Percentiles rank a stretch among this genome's conserved stretches.
Conservation (phyloP, 2,797 vertebrate species). For the Microcaecilia unicolor region DNA sequence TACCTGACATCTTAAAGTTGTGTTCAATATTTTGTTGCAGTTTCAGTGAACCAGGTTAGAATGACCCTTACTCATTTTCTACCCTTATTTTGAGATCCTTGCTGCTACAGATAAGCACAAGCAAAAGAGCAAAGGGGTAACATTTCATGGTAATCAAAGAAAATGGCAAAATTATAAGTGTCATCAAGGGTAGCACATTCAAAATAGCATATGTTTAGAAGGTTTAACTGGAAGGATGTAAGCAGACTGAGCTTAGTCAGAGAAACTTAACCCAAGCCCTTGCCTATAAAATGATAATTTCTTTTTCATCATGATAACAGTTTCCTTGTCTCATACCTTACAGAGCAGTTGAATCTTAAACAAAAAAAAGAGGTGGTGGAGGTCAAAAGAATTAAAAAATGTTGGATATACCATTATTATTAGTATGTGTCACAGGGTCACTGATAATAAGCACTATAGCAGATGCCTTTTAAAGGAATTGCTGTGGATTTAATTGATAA, state of each 20-base stretch:
- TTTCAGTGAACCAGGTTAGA: too few relatives aligned
- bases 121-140: conserved; percentile 37
- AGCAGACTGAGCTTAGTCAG: conserved; percentile 15
- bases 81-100: too few relatives aligned
- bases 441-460: conserved; percentile 5
- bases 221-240: conserved; percentile 30
- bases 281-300: conserved; percentile 35
- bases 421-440: conserved; percentile 12
- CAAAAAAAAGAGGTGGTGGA: conserved; percentile 3
- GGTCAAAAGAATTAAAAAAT: conserved; percentile 14
- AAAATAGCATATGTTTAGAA: conserved; percentile 29
- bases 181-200: conserved; percentile 32
- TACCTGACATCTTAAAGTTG: too few relatives aligned
- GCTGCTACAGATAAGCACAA: too few relatives aligned
- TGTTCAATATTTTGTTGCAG: too few relatives aligned
- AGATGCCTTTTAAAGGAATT: conserved; percentile 19
- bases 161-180: conserved; percentile 23
- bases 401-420: not conserved
- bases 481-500: too few relatives aligned
- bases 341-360: not conserved
- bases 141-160: conserved; percentile 21
- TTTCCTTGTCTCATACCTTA: conserved; percentile 27
- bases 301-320: conserved; percentile 23
- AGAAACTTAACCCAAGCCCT: conserved; percentile 16
- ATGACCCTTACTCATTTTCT: too few relatives aligned